phyloP scores from a whole-genome alignment of 30 jellyfish, hydroid and myxozoan species.

The Pelagia noctiluca region DNA sequence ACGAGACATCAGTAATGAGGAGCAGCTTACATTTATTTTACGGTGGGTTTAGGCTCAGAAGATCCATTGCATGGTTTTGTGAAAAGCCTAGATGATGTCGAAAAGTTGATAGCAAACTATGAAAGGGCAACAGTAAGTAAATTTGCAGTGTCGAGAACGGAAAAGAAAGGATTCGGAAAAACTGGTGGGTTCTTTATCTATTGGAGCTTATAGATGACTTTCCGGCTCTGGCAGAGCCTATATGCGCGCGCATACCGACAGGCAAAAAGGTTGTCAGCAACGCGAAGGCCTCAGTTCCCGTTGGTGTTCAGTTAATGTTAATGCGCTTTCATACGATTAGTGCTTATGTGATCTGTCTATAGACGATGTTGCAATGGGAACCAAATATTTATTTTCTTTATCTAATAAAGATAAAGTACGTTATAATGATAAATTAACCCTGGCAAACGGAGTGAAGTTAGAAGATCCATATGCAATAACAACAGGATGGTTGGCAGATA shows the following conservation, averaged over 20 bases:
- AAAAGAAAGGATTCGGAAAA: too few relatives aligned
- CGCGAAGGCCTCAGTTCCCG: not conserved
- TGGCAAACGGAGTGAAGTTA: not conserved
- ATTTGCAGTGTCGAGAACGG: too few relatives aligned
- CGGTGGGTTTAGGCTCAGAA: constrained; percentile 53
- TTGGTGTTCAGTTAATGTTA: not conserved
- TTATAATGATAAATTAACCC: not conserved
- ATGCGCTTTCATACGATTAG: not conserved
- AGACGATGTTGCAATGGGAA: not conserved
- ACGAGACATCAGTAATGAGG: constrained; percentile 43
- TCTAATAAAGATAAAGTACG: not conserved
- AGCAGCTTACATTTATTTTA: constrained; percentile 31
- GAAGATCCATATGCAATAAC: not conserved
- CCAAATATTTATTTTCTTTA: not conserved
- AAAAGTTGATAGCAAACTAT: too few relatives aligned
- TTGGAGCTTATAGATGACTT: constrained; percentile 6
- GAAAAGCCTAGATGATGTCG: too few relatives aligned
- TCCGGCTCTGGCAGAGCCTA: not conserved
- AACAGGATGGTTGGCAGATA: not conserved
- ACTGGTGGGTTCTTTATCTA: too few relatives aligned
- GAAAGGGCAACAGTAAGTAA: too few relatives aligned
- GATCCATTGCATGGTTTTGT: too few relatives aligned
- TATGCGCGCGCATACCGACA: constrained; percentile 1
- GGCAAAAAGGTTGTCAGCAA: not conserved
- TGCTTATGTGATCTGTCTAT: not conserved